Base-by-base conservation (phyloP, 1,140 invertebrate species). In the Andrena cerasifolii region DNA sequence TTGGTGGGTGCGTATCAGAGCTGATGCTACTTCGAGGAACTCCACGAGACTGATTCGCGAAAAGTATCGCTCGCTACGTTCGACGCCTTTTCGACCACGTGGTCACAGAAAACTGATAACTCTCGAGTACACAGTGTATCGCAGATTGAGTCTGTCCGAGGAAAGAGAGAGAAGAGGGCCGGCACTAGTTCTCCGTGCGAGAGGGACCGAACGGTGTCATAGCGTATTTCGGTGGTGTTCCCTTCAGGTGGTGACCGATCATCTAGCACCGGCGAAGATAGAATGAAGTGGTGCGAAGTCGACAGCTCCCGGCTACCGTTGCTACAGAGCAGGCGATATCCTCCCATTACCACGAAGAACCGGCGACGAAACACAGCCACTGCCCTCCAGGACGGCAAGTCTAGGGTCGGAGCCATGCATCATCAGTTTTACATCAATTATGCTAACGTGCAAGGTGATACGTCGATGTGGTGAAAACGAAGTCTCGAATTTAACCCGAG, bases 261-360 rank as follows among this genome's bases (percentile, higher is more conserved):
- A 0, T 36, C 66, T 49, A 12, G 2, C 26, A 6, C 21, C 49
- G 28, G 26, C 16, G 5, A 14, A 53, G 14, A 47, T 79, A 88
- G 59, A 70, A 89, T 90, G 88, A 89, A 90, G 87, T 89, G 89
- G 89, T 86, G 87, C 61, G 88, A 89, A 33, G 45, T 83, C 26
- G 88, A 90, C 18, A 89, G 79, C 73, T 67, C 83, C 31, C 85
- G 82, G 71, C 83, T 86, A 61, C 76, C 86, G 40, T 85, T 82
- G 61, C 51, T 87, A 49, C 86, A 88, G 53, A 77, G 58, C 71
- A 85, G 86, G 75, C 73, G 81, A 75, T 88, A 86, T 78, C 61
- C 81, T 56, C 62, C 83, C 5, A 62, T 79, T 10, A 36, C 74
- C n/a, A 80, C 56, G 8, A 89, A 88, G 67, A 75, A 18, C 45